Conservation (phyloP, 2,888 invertebrate species). For the Dorcus hopei region DNA sequence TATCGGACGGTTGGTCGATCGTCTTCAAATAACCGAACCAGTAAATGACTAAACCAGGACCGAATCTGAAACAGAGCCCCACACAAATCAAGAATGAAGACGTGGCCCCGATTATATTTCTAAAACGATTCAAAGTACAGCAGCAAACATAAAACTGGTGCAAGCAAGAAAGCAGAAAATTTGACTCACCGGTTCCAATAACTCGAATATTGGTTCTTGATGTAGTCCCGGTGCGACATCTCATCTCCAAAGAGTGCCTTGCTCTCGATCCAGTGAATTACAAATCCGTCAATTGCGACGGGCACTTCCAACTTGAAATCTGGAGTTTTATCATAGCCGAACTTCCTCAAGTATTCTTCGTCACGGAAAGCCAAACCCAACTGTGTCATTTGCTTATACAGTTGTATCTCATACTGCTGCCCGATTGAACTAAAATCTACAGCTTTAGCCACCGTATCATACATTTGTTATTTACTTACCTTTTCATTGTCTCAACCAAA, state of each 20-base stretch:
- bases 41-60: slow-evolving; percentile 90
- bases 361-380: slow-evolving; percentile 64
- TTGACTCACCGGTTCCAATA: slow-evolving; percentile 74
- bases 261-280: slow-evolving; percentile 95
- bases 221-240: slow-evolving; percentile 74
- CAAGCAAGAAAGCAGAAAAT: neutral
- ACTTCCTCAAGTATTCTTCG: slow-evolving; percentile 74
- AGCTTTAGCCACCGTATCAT: neutral
- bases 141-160: neutral
- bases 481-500: slow-evolving; percentile 72
- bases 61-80: slow-evolving; percentile 62
- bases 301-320: slow-evolving; percentile 89
- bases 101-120: too few relatives aligned
- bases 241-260: slow-evolving; percentile 92
- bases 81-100: too few relatives aligned
- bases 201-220: slow-evolving; percentile 80
- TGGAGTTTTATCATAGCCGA: slow-evolving; percentile 93
- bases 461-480: slow-evolving; percentile 51
- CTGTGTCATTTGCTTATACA: slow-evolving; percentile 60
- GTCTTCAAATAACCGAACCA: slow-evolving; percentile 87
- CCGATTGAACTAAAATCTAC: slow-evolving; percentile 66
- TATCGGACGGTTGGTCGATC: slow-evolving; percentile 50
- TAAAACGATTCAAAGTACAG: too few relatives aligned
- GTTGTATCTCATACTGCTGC: slow-evolving; percentile 78
- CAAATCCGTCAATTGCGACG: slow-evolving; percentile 77